Evolutionary conservation across 2,888 invertebrate species (phyloP).

Genomic region (Polydrusus pterygomalis): DNA sequence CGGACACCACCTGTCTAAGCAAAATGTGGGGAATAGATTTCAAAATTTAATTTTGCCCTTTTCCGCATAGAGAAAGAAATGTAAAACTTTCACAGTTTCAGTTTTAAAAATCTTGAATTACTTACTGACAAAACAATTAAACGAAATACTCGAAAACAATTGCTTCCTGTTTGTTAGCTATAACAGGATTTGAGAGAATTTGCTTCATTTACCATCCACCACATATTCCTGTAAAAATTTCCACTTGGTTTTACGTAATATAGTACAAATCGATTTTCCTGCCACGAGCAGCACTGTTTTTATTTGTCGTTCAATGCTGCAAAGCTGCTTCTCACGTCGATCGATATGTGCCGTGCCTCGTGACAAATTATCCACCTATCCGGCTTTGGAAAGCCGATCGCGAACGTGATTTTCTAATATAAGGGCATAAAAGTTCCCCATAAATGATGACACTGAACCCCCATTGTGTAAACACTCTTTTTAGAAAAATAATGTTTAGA

Average conservation of each 20-base stretch:
- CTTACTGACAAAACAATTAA: too few species aligned
- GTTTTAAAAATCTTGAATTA: too few species aligned
- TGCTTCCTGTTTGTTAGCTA: too few species aligned
- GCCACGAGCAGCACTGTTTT: neutral
- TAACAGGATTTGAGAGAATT: too few species aligned
- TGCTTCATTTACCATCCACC: too few species aligned
- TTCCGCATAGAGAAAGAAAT: too few species aligned
- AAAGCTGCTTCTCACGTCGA: slow-evolving; percentile 24
- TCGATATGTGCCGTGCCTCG: slow-evolving; percentile 39
- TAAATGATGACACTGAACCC: neutral
- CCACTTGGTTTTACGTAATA: neutral
- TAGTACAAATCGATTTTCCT: slow-evolving; percentile 29
- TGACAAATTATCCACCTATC: slow-evolving; percentile 36
- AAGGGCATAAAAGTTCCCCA: too few species aligned
- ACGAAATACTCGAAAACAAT: too few species aligned
- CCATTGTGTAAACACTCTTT: neutral
- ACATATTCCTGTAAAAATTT: neutral
- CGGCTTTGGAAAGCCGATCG: slow-evolving; percentile 1
- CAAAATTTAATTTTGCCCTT: too few species aligned
- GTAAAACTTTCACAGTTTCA: too few species aligned
- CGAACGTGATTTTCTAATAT: neutral
- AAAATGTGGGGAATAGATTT: too few species aligned
- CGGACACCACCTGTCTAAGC: too few species aligned
- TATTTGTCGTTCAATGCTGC: neutral
- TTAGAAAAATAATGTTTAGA: neutral